Percentiles rank a stretch among this genome's conserved stretches.
Evolutionary conservation across 2,797 vertebrate species (phyloP).

Genomic region (Phalloptychus januarius): DNA sequence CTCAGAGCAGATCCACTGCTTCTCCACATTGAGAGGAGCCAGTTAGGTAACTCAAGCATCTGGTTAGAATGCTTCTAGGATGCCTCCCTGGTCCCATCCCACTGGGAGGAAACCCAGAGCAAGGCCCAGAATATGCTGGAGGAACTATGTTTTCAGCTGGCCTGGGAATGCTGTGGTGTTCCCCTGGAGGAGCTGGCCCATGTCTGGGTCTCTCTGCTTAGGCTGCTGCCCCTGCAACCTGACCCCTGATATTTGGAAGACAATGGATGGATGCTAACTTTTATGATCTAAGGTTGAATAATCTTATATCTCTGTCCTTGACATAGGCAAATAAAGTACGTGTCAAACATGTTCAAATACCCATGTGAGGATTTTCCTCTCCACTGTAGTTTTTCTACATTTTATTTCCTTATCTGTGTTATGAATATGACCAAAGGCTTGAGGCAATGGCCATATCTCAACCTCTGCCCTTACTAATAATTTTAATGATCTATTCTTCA

Average conservation of each 20-base stretch:
- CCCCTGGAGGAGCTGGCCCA: no score
- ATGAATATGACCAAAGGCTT: conserved; percentile 62
- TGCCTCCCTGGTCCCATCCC: no score
- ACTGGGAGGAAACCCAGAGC: no score
- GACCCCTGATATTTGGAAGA: not conserved
- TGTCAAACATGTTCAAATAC: conserved; percentile 46
- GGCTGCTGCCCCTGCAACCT: no score
- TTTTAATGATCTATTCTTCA: conserved; percentile 59
- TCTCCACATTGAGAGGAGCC: no score
- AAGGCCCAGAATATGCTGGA: no score
- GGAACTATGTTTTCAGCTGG: no score
- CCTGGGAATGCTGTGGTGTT: no score
- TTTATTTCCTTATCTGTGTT: conserved; percentile 51
- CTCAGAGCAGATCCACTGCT: no score
- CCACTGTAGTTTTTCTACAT: conserved; percentile 29
- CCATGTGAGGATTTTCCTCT: conserved; percentile 34
- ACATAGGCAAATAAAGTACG: conserved; percentile 38
- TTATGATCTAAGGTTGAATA: conserved; percentile 27
- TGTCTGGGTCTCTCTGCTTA: no score
- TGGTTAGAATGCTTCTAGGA: no score
- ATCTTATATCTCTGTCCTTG: conserved; percentile 33
- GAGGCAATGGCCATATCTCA: conserved; percentile 51
- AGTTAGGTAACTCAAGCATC: no score
- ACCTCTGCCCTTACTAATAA: conserved; percentile 39
- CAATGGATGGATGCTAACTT: not conserved